Evolutionary conservation across 2,113 vertebrate genomes (phyloP), one percentile per base, ranked within the genome.

Genomic region (Thinocorus orbignyianus): DNA sequence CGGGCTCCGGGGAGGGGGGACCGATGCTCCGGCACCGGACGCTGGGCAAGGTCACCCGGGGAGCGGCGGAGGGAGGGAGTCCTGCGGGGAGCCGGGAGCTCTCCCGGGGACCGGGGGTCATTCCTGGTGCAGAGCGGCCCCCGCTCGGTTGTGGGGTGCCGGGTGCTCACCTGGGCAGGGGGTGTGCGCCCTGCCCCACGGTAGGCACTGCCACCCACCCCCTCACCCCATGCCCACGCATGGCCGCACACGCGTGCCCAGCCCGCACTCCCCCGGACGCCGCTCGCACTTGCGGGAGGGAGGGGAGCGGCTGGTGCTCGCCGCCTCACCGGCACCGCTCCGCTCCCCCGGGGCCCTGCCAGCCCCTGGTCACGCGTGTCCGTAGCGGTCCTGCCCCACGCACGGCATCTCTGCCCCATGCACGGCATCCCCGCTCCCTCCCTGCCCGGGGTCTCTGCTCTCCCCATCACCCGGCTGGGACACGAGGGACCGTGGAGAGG

Each of bases 41-140:
- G 44, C 77, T 23, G 89, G 49, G 64, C 93, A 92, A 92, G 93
- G 93, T 92, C 86, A 94, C 76, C 70, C 37, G 81, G 49, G 77
- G 52, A 90, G 86, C 35, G 74, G 46, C 55, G 51, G 80, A 39
- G 74, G 39, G 62, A 24, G 72, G 66, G 72, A 24, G 72, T 70
- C 66, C 78, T 80, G 79, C n/a, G 57, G 62, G 39, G 33, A 28
- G 37, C 33, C n/a, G n/a, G 61, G 31, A 80, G 52, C 28, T 23
- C 35, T 81, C 51, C 42, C 55, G 41, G 42, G 17, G 17, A 52
- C 33, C 24, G 30, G 41, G 61, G 14, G 8, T 5, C 24, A 33
- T 11, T 48, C 60, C 7, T 42, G 9, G n/a, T 26, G 52, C 49
- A 72, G 37, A n/a, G 28, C 41, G 55, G 6, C 17, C 16, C 20